Percentiles rank a stretch among this genome's conserved stretches.
These are phyloP conservation scores for Brachyptera putata DNA, from an alignment of 2,888 invertebrate genomes.

Conservation along the genomic window DNA sequence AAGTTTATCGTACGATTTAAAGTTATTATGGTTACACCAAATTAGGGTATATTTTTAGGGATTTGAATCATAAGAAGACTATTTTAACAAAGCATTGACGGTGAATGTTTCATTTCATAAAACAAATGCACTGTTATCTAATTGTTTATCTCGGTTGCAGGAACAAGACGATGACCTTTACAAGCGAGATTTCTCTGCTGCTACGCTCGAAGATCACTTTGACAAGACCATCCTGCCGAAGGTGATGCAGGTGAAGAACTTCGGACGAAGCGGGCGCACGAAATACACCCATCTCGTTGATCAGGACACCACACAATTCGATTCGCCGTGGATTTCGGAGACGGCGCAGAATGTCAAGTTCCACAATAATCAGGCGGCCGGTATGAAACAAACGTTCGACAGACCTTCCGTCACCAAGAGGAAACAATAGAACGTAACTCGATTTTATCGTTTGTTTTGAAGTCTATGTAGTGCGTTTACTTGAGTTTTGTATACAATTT, in stretches of 20 bases:
- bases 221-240: constrained; percentile 98
- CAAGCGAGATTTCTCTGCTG: constrained; percentile 90
- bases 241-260: constrained; percentile 99
- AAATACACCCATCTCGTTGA: constrained; percentile 99
- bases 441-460: too few relatives aligned
- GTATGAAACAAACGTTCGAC: constrained; percentile 89
- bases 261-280: constrained; percentile 96
- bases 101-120: too few relatives aligned
- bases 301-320: constrained; percentile 97
- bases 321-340: constrained; percentile 95
- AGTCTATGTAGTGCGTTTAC: too few relatives aligned
- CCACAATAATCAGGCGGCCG: constrained; percentile 82
- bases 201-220: constrained; percentile 98
- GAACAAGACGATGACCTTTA: constrained; percentile 87
- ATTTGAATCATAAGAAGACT: too few relatives aligned
- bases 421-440: constrained; percentile 18
- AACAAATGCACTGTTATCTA: too few relatives aligned
- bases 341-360: constrained; percentile 85
- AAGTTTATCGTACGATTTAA: too few relatives aligned
- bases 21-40: too few relatives aligned
- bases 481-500: too few relatives aligned
- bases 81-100: too few relatives aligned
- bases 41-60: too few relatives aligned
- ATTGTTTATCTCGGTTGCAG: too few relatives aligned
- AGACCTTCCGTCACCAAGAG: constrained; percentile 68